Evolutionary conservation across 2,888 invertebrate genomes (phyloP).

Genomic region (Polyommatus iphigenia): DNA sequence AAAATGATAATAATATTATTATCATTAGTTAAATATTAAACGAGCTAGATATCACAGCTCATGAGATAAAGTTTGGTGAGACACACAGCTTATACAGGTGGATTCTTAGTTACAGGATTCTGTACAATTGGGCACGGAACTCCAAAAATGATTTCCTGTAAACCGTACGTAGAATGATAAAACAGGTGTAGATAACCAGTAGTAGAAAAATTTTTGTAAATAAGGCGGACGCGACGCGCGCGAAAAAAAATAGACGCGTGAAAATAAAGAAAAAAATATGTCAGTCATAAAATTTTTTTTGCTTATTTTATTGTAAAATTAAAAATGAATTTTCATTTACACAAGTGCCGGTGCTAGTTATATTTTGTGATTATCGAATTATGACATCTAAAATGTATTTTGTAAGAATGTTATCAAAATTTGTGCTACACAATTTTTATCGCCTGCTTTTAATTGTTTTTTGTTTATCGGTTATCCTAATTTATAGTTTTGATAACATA

Average conservation of each 20-base stretch:
- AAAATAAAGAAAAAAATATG: neutral
- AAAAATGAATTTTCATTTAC: neutral
- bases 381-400: slow-evolving; percentile 22
- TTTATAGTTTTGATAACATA: slow-evolving; percentile 34
- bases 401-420: slow-evolving; percentile 27
- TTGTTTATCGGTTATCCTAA: slow-evolving; percentile 35
- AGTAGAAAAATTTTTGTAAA: neutral
- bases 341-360: neutral
- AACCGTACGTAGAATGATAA: neutral
- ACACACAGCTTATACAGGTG: too few relatives aligned
- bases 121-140: neutral
- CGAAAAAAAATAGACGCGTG: neutral
- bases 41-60: too few relatives aligned
- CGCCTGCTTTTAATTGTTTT: slow-evolving; percentile 34
- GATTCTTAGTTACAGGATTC: too few relatives aligned
- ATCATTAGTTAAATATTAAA: too few relatives aligned
- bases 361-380: neutral
- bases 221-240: slow-evolving; percentile 2
- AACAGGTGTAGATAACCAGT: neutral
- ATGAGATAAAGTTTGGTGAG: too few relatives aligned
- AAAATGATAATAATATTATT: too few relatives aligned
- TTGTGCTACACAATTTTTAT: slow-evolving; percentile 33
- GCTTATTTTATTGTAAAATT: too few relatives aligned
- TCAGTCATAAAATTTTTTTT: neutral
- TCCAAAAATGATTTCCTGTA: neutral